Evolutionary conservation across 2,797 vertebrate genomes (phyloP).

Genomic region (Bradypodion ventrale): DNA sequence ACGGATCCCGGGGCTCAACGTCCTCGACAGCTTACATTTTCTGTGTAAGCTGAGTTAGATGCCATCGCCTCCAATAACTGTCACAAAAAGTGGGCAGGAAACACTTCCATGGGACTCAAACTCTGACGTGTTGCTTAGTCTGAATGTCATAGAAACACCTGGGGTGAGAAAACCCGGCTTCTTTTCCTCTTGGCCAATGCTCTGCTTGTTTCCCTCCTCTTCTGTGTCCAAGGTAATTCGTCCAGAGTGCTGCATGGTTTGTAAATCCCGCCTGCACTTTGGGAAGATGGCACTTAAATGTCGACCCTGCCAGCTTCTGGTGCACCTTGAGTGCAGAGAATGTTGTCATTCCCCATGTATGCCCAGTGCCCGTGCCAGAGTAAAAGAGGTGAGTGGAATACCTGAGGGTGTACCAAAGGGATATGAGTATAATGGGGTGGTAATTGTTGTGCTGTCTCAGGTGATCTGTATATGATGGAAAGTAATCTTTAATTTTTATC

Average conservation of each 20-base stretch:
- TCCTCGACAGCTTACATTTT: too few relatives aligned
- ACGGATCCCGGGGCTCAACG: too few relatives aligned
- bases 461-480: neutral
- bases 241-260: slow-evolving; percentile 75
- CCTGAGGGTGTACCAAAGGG: too few relatives aligned
- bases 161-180: neutral
- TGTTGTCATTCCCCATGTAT: slow-evolving; percentile 61
- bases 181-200: neutral
- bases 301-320: slow-evolving; percentile 75
- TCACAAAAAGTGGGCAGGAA: neutral
- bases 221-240: slow-evolving; percentile 77
- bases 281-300: slow-evolving; percentile 82
- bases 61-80: too few relatives aligned
- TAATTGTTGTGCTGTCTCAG: too few relatives aligned
- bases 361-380: slow-evolving; percentile 23
- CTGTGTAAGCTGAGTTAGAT: neutral
- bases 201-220: neutral
- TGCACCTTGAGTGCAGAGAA: slow-evolving; percentile 79
- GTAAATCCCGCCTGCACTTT: slow-evolving; percentile 82
- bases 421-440: neutral
- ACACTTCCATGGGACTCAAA: neutral
- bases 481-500: neutral
- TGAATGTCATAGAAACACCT: neutral
- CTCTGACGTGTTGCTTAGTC: too few relatives aligned
- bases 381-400: slow-evolving; percentile 39